Evolutionary conservation across 1,140 invertebrate species (phyloP).

Genomic region (Papilio glaucus): DNA sequence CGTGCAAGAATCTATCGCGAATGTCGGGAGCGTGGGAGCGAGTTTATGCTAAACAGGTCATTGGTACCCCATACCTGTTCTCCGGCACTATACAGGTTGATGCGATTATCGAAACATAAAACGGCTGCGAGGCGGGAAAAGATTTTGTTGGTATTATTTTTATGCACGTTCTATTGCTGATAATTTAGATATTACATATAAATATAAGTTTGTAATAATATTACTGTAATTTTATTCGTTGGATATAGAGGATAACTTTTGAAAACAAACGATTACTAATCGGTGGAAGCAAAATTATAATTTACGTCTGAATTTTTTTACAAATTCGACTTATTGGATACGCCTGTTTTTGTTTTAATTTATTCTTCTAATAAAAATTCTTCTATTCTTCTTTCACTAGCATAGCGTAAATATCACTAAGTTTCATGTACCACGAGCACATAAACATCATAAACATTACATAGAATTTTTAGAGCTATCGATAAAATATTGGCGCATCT

Average conservation of each 20-base stretch:
- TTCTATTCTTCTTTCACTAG: too few species aligned
- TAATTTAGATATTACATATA: neutral
- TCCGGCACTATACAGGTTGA: constrained; percentile 61
- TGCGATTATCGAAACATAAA: constrained; percentile 35
- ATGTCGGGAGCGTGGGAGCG: constrained; percentile 76
- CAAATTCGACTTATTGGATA: too few species aligned
- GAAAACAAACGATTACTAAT: too few species aligned
- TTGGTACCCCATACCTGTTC: constrained; percentile 80
- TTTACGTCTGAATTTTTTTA: too few species aligned
- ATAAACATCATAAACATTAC: too few species aligned
- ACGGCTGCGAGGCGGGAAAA: neutral
- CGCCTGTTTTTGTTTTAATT: too few species aligned
- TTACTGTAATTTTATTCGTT: too few species aligned
- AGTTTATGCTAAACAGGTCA: constrained; percentile 80
- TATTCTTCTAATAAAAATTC: too few species aligned
- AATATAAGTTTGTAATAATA: neutral
- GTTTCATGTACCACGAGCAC: too few species aligned
- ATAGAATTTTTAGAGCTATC: neutral
- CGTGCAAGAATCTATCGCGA: constrained; percentile 81
- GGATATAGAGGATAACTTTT: too few species aligned
- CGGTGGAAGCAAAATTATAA: too few species aligned
- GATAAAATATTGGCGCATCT: neutral
- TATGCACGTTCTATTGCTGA: neutral
- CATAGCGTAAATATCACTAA: too few species aligned
- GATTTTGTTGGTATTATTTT: neutral